These are phyloP conservation scores for Tanaodytes sp. DNA, from an alignment of 2,888 invertebrate genomes.

Conservation along the genomic window DNA sequence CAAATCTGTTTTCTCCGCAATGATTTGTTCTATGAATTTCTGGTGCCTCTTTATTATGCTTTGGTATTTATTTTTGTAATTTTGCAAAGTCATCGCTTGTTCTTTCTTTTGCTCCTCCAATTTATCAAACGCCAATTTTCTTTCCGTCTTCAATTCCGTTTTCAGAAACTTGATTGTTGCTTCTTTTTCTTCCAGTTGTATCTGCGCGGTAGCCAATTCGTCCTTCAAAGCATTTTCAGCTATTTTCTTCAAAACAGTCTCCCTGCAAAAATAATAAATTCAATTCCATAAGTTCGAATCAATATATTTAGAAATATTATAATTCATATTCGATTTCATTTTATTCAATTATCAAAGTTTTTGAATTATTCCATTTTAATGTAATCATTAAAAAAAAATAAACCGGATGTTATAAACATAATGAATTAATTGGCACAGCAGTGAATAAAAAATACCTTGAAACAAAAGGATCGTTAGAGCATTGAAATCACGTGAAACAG, in stretches of 20 bases:
- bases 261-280: too few relatives aligned
- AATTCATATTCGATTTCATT: too few relatives aligned
- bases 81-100: conserved; percentile 74
- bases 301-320: too few relatives aligned
- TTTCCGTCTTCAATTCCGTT: conserved; percentile 71
- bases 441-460: too few relatives aligned
- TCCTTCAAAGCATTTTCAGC: conserved; percentile 57
- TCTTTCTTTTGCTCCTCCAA: conserved; percentile 71
- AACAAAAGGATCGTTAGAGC: too few relatives aligned
- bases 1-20: conserved; percentile 84
- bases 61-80: conserved; percentile 83
- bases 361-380: too few relatives aligned
- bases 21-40: conserved; percentile 85
- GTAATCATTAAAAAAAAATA: too few relatives aligned
- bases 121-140: conserved; percentile 70
- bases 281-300: too few relatives aligned
- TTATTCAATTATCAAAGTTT: too few relatives aligned
- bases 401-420: too few relatives aligned
- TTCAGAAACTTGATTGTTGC: conserved; percentile 63
- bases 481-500: too few relatives aligned
- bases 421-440: too few relatives aligned
- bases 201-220: conserved; percentile 60
- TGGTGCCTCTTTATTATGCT: conserved; percentile 84
- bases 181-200: conserved; percentile 66
- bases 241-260: conserved; percentile 29